Percentiles rank a stretch among this genome's conserved stretches.
These are phyloP conservation scores for Mohoua ochrocephala DNA, from an alignment of 2,113 vertebrate genomes.

Conservation along the genomic window DNA sequence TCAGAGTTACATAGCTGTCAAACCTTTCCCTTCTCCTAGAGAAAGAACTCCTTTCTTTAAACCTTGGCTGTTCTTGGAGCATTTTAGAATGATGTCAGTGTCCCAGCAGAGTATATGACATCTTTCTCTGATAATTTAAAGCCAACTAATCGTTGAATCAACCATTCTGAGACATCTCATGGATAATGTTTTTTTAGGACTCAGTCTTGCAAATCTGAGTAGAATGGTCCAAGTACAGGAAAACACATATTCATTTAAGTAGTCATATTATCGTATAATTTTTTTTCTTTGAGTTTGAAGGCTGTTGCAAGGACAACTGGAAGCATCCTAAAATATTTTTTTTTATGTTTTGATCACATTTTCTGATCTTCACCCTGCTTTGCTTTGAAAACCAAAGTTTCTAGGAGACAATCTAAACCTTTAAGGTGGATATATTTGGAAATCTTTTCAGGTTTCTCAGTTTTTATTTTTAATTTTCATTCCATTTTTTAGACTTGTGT, in stretches of 20 bases:
- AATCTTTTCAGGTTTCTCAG: background rate
- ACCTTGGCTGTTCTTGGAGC: background rate
- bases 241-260: background rate
- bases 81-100: background rate
- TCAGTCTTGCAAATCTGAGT: background rate
- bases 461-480: background rate
- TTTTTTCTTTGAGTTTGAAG: background rate
- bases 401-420: background rate
- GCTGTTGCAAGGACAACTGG: background rate
- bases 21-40: background rate
- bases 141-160: background rate
- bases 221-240: background rate
- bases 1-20: background rate
- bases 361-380: background rate
- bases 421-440: background rate
- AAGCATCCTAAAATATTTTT: background rate
- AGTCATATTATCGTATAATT: accelerated
- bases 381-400: background rate
- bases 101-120: background rate
- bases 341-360: background rate
- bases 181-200: background rate
- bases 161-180: background rate
- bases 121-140: background rate
- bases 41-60: background rate
- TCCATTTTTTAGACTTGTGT: background rate